Percentiles rank a stretch among this genome's conserved stretches.
Evolutionary conservation across 1,140 invertebrate species (phyloP).

Genomic region (Zaprionus camerounensis): DNA sequence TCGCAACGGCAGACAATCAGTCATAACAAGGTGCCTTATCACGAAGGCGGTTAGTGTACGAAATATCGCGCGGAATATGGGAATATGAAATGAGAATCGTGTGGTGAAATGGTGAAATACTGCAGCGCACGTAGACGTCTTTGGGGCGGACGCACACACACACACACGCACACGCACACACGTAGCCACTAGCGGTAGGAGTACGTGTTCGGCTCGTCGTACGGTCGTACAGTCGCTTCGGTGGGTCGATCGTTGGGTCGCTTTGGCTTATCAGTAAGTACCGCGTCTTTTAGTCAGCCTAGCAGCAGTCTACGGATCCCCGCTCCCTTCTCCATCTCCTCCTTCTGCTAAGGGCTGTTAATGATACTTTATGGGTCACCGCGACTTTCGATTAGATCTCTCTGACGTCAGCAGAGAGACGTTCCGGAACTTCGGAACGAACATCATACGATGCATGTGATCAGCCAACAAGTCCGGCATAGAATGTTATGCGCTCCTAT

Average conservation of each 20-base stretch:
- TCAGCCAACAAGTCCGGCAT: conserved; percentile 12
- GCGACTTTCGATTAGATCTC: conserved; percentile 61
- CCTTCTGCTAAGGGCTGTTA: conserved; percentile 36
- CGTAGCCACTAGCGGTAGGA: conserved; percentile 16
- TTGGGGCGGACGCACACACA: neutral
- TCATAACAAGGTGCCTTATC: conserved; percentile 69
- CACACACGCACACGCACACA: neutral
- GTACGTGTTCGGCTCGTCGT: conserved; percentile 60
- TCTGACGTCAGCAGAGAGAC: conserved; percentile 57
- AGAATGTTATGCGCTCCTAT: neutral
- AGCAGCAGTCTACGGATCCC: conserved; percentile 27
- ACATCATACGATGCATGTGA: conserved; percentile 73
- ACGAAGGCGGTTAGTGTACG: conserved; percentile 9
- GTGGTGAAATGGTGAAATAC: conserved; percentile 78
- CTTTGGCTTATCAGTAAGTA: conserved; percentile 44
- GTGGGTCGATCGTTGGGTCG: neutral
- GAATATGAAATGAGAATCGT: conserved; percentile 37
- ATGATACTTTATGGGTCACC: conserved; percentile 68
- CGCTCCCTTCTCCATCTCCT: neutral
- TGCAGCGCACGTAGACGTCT: conserved; percentile 66
- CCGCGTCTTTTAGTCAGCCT: conserved; percentile 44
- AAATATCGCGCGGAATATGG: neutral
- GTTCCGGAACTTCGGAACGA: conserved; percentile 52
- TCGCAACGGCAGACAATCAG: conserved; percentile 66
- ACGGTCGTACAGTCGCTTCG: conserved; percentile 12